Percentiles rank a stretch among this genome's conserved stretches.
These are phyloP conservation scores for Nematolebias whitei DNA, from an alignment of 2,113 vertebrate species.

Conservation along the genomic window DNA sequence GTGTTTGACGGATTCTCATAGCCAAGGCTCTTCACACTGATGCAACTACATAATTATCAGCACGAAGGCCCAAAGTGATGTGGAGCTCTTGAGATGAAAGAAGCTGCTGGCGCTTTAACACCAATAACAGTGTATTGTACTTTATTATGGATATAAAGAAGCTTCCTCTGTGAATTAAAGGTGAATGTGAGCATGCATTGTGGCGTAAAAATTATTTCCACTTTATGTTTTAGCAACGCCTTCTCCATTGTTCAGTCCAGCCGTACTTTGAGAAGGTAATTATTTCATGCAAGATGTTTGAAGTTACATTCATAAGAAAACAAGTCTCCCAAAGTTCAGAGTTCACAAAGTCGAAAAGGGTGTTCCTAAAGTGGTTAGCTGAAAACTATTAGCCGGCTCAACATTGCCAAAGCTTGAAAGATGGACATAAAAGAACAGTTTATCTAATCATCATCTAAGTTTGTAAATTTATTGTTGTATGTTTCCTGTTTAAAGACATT, in stretches of 20 bases:
- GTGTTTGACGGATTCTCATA: slow-evolving; percentile 16
- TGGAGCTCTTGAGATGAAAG: slow-evolving; percentile 2
- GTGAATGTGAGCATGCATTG: not conserved
- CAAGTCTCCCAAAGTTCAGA: too few relatives aligned
- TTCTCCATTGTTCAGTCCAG: not conserved
- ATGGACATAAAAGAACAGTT: too few relatives aligned
- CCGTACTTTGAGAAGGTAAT: too few relatives aligned
- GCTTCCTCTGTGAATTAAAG: slow-evolving; percentile 14
- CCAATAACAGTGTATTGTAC: not conserved
- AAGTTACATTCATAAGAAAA: too few relatives aligned
- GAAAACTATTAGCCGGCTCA: too few relatives aligned
- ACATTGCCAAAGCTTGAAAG: too few relatives aligned
- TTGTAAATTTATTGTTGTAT: too few relatives aligned
- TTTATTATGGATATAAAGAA: slow-evolving; percentile 1
- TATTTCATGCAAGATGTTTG: not conserved
- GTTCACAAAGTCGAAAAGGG: too few relatives aligned
- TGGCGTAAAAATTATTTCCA: not conserved
- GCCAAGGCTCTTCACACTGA: slow-evolving; percentile 14
- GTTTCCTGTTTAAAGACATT: too few relatives aligned
- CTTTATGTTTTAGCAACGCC: not conserved
- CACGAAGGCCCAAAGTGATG: slow-evolving; percentile 1
- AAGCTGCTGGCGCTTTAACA: slow-evolving; percentile 7
- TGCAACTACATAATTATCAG: slow-evolving; percentile 17
- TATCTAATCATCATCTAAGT: too few relatives aligned
- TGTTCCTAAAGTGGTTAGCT: too few relatives aligned